A percentile compares a stretch with the other conserved stretches of the same genome.
These are phyloP conservation scores for Diogma glabrata DNA, from an alignment of 2,888 invertebrate genomes.

Conservation along the genomic window DNA sequence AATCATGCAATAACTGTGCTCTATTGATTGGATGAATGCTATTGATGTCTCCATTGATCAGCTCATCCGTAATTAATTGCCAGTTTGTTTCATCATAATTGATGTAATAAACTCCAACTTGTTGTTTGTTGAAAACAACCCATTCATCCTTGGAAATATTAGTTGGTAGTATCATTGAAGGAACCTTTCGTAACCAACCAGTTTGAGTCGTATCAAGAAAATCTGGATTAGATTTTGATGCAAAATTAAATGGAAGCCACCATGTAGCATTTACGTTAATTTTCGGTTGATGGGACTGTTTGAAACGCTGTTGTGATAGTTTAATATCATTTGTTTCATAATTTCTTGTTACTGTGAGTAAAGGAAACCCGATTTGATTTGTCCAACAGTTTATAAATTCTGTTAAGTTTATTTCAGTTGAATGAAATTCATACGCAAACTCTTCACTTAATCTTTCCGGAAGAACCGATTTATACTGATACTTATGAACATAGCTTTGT, in stretches of 20 bases:
- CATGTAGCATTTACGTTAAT: not conserved
- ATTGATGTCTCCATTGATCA: not conserved
- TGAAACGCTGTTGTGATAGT: not conserved
- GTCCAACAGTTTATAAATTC: not conserved
- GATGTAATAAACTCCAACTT: not conserved
- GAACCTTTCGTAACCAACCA: not conserved
- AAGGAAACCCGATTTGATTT: not conserved
- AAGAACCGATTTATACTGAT: not conserved
- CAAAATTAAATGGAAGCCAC: conserved; percentile 7
- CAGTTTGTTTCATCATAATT: conserved; percentile 1
- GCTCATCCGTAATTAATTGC: not conserved
- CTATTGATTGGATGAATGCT: not conserved
- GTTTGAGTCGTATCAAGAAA: not conserved
- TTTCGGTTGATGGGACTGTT: too few species aligned
- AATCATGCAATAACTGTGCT: too few species aligned
- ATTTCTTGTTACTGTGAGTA: not conserved
- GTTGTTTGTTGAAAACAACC: not conserved
- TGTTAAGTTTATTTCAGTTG: not conserved
- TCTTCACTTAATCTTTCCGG: not conserved
- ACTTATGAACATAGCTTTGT: not conserved
- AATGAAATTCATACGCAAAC: not conserved
- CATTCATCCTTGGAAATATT: not conserved
- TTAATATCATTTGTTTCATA: not conserved
- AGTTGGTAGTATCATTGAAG: not conserved
- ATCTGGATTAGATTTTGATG: conserved; percentile 1